phyloP scores from a whole-genome alignment of 2,888 invertebrate genomes.

The Meiosimyza platycephala region DNA sequence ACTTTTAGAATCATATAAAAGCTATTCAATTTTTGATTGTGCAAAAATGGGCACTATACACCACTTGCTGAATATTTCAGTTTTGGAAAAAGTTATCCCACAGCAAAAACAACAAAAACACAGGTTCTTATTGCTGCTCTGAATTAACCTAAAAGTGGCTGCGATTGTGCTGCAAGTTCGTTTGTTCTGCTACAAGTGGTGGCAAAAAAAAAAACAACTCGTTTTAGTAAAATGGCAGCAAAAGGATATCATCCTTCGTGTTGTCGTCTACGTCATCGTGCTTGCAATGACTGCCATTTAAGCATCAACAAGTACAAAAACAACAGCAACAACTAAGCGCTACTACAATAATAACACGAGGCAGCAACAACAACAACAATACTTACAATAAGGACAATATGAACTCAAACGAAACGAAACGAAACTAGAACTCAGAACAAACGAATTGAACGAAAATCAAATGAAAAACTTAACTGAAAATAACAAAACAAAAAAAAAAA shows the following conservation, averaged over 20 bases:
- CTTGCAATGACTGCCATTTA: constrained; percentile 15
- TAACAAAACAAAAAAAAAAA: background rate
- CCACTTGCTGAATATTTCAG: too few relatives aligned
- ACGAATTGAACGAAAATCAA: constrained; percentile 26
- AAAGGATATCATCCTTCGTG: constrained; percentile 16
- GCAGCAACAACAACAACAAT: too few relatives aligned
- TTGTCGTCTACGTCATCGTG: constrained; percentile 18
- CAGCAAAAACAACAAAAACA: too few relatives aligned
- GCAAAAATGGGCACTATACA: too few relatives aligned
- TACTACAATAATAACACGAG: background rate
- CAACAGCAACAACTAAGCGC: background rate
- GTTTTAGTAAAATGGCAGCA: constrained; percentile 5
- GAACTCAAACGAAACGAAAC: constrained; percentile 9
- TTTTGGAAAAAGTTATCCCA: too few relatives aligned
- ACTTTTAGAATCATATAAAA: too few relatives aligned
- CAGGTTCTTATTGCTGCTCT: background rate
- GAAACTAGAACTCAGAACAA: constrained; percentile 18
- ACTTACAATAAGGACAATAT: background rate
- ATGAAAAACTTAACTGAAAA: background rate
- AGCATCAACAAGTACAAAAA: constrained; percentile 5
- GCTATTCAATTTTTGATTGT: too few relatives aligned
- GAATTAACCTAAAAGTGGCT: constrained; percentile 8
- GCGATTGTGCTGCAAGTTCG: background rate
- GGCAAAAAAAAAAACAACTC: constrained; percentile 10
- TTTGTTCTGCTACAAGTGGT: background rate